Conservation (phyloP, 2,797 vertebrate species). For the Chaenodraco wilsoni region DNA sequence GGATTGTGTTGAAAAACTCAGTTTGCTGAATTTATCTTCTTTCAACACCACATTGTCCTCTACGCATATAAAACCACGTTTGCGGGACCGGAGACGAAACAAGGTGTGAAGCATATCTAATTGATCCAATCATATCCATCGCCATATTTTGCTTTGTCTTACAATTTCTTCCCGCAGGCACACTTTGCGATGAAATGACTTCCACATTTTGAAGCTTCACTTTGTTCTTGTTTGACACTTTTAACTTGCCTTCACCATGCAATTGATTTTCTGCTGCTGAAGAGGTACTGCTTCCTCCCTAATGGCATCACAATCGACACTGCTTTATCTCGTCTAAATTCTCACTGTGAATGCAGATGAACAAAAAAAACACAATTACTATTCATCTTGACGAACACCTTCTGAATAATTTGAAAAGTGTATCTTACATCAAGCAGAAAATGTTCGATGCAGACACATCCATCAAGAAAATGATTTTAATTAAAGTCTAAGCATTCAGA, state of each 20-base stretch:
- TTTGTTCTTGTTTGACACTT: conserved; percentile 21
- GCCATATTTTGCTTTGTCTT: conserved; percentile 20
- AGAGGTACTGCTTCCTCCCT: not conserved
- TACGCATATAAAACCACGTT: conserved; percentile 16
- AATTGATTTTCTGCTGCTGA: conserved; percentile 22
- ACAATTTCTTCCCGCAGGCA: not conserved
- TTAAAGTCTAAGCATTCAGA: not conserved
- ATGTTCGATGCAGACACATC: not conserved
- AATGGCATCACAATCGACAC: not conserved
- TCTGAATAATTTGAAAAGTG: not conserved
- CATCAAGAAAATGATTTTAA: not conserved
- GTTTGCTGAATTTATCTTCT: conserved; percentile 22
- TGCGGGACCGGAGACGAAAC: conserved; percentile 13
- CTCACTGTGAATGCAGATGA: conserved; percentile 8
- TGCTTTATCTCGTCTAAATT: not conserved
- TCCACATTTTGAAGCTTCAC: not conserved
- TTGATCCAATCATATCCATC: conserved; percentile 12
- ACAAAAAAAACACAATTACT: conserved; percentile 7
- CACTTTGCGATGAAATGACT: conserved; percentile 25
- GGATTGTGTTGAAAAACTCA: conserved; percentile 12
- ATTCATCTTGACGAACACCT: conserved; percentile 8
- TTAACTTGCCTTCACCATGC: not conserved
- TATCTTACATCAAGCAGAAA: not conserved
- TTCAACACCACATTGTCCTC: conserved; percentile 18
- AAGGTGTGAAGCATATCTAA: conserved; percentile 20